These are phyloP conservation scores for Polypedilum pembai DNA, from an alignment of 1,140 invertebrate species.

Conservation along the genomic window DNA sequence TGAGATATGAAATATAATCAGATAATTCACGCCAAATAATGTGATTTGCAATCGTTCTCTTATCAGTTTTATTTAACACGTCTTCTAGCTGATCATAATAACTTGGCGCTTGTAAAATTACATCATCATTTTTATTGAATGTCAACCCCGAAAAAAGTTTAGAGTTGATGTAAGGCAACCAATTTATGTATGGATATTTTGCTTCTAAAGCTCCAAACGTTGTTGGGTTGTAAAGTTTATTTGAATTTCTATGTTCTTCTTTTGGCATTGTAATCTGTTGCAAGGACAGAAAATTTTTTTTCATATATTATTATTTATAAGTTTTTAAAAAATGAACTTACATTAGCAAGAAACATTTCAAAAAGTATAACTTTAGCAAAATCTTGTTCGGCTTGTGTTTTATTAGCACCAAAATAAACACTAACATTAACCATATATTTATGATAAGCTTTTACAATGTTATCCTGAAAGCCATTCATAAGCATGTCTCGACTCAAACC, in stretches of 20 bases:
- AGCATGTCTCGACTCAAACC: constrained; percentile 53
- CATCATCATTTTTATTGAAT: constrained; percentile 44
- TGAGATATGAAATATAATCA: constrained; percentile 50
- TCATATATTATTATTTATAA: no score
- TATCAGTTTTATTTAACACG: constrained; percentile 49
- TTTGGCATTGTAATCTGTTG: constrained; percentile 50
- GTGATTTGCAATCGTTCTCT: constrained; percentile 57
- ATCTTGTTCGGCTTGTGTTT: constrained; percentile 43
- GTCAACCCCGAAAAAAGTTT: constrained; percentile 44
- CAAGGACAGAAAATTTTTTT: constrained; percentile 43
- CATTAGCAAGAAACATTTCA: constrained; percentile 53
- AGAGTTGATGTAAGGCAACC: constrained; percentile 49
- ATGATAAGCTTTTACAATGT: constrained; percentile 40
- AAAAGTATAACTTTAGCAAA: constrained; percentile 54
- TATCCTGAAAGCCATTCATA: constrained; percentile 44
- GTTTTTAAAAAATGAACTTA: constrained; percentile 36
- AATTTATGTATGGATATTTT: constrained; percentile 41
- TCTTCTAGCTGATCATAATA: constrained; percentile 51
- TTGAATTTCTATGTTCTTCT: constrained; percentile 57
- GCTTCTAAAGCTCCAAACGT: constrained; percentile 49
- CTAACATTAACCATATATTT: constrained; percentile 47
- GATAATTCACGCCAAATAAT: constrained; percentile 53
- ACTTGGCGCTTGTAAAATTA: constrained; percentile 54
- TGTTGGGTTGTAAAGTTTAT: constrained; percentile 60
- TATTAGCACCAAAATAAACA: constrained; percentile 50